Evolutionary conservation across 1,140 invertebrate species (phyloP).

Genomic region (Calliopsis andreniformis): DNA sequence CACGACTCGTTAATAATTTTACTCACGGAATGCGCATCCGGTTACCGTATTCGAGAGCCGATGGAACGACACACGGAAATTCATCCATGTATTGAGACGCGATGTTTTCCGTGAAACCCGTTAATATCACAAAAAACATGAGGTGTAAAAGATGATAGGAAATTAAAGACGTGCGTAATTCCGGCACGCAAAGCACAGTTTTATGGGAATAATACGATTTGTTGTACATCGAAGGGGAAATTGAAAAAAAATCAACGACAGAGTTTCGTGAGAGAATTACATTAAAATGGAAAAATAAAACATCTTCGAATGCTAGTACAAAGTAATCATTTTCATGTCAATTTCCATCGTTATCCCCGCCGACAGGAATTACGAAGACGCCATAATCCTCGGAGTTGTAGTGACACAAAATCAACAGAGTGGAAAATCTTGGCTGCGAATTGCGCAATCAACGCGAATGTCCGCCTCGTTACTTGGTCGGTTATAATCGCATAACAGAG

Average conservation of each 20-base stretch:
- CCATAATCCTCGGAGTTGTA: neutral
- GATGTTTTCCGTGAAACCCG: constrained; percentile 14
- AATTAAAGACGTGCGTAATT: constrained; percentile 8
- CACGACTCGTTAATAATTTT: constrained; percentile 40
- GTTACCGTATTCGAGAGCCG: neutral
- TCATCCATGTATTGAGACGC: constrained; percentile 20
- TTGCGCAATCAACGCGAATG: constrained; percentile 19
- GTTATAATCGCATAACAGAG: constrained; percentile 23
- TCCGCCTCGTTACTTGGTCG: constrained; percentile 10
- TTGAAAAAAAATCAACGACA: constrained; percentile 10
- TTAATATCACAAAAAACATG: constrained; percentile 9
- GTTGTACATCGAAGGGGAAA: constrained; percentile 6
- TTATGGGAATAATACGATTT: constrained; percentile 33
- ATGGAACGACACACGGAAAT: constrained; percentile 9
- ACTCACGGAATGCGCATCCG: constrained; percentile 51
- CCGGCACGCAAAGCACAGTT: constrained; percentile 30
- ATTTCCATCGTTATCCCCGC: neutral
- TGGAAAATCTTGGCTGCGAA: constrained; percentile 31
- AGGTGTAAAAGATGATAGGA: constrained; percentile 11
- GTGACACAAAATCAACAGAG: constrained; percentile 26
- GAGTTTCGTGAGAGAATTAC: constrained; percentile 3
- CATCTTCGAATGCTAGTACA: constrained; percentile 19
- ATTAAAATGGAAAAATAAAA: constrained; percentile 16
- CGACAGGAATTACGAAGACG: constrained; percentile 5
- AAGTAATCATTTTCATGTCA: constrained; percentile 27